A percentile compares a stretch with the other conserved stretches of the same genome.
Evolutionary conservation across 1,140 invertebrate species (phyloP).

Genomic region (Drosophila truncata): DNA sequence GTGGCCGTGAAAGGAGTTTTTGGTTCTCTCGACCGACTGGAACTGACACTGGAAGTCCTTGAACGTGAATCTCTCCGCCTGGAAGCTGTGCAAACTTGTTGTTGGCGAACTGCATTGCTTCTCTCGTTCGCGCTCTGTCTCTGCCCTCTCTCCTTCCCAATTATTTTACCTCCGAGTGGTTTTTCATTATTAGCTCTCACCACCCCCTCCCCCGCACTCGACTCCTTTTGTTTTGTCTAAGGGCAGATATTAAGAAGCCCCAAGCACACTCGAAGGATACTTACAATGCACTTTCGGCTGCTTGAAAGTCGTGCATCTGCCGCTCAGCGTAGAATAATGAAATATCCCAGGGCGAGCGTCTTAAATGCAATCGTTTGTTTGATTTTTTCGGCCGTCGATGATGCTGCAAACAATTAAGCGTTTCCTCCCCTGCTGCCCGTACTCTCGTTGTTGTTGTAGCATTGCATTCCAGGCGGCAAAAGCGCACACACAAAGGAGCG

Average conservation of each 20-base stretch:
- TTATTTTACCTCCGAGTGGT: constrained; percentile 41
- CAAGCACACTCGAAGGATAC: constrained; percentile 65
- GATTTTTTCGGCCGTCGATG: constrained; percentile 46
- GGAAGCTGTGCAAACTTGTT: constrained; percentile 60
- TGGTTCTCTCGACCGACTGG: constrained; percentile 60
- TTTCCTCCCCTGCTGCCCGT: constrained; percentile 65
- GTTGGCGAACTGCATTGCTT: constrained; percentile 41
- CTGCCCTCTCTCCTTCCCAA: constrained; percentile 20
- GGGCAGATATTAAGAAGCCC: constrained; percentile 17
- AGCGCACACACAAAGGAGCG: constrained; percentile 57
- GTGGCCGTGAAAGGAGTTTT: constrained; percentile 75
- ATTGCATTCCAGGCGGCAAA: constrained; percentile 58
- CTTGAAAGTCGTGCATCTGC: constrained; percentile 28
- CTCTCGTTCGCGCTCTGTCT: background rate
- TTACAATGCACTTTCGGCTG: constrained; percentile 63
- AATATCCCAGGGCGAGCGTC: constrained; percentile 27
- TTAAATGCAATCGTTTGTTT: constrained; percentile 67
- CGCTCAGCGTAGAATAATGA: constrained; percentile 29
- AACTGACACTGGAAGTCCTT: constrained; percentile 72
- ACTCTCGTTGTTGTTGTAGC: constrained; percentile 38
- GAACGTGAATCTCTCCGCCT: constrained; percentile 39
- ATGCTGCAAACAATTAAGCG: constrained; percentile 71
- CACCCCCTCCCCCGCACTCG: constrained; percentile 11
- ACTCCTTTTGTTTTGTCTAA: constrained; percentile 33
- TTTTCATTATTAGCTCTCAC: constrained; percentile 73